A percentile compares a stretch with the other conserved stretches of the same genome.
Conservation (phyloP, 2,888 invertebrate genomes). For the Lathronympha strigana region DNA sequence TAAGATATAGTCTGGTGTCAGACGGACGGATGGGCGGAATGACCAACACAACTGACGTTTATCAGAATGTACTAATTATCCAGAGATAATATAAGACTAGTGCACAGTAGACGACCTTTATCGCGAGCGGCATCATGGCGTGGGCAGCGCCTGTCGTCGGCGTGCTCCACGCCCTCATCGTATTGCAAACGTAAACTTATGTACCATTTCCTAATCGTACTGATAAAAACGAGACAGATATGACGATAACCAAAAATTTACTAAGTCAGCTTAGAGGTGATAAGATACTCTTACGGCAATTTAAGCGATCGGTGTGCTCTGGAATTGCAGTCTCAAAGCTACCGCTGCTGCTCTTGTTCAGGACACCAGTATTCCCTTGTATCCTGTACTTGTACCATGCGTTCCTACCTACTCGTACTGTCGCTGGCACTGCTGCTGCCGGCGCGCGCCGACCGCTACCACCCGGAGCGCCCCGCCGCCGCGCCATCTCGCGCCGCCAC, state of each 20-base stretch:
- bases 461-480: slow-evolving; percentile 31
- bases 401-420: slow-evolving; percentile 29
- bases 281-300: slow-evolving; percentile 1
- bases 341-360: slow-evolving; percentile 9
- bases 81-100: too few relatives aligned
- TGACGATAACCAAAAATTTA: slow-evolving; percentile 2
- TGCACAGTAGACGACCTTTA: too few relatives aligned
- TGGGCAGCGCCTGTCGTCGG: neutral
- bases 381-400: neutral
- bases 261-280: neutral
- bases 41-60: too few relatives aligned
- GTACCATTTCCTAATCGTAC: neutral
- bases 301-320: neutral
- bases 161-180: neutral
- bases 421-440: slow-evolving; percentile 33
- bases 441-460: slow-evolving; percentile 41
- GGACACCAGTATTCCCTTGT: too few relatives aligned
- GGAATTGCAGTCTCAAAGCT: neutral
- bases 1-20: too few relatives aligned
- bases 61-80: too few relatives aligned
- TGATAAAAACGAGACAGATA: neutral
- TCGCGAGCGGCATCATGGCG: too few relatives aligned
- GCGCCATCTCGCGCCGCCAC: neutral
- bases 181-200: too few relatives aligned
- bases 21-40: too few relatives aligned